Evolutionary conservation across 1,140 invertebrate genomes (phyloP), one percentile per base, ranked within the genome.

Genomic region (Stegodyphus mimosarum): DNA sequence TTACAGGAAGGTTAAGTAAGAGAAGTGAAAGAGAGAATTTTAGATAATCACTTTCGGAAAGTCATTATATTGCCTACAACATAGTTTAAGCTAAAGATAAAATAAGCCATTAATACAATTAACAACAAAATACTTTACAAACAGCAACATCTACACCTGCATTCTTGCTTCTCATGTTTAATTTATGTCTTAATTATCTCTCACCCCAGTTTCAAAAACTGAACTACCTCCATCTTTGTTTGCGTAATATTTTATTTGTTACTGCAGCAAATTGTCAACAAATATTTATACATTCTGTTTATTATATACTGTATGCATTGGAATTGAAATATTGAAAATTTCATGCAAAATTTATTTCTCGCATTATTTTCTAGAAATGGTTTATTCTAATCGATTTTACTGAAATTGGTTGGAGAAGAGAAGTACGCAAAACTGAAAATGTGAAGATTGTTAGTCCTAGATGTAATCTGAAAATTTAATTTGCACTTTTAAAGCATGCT

Each of bases 121-220:
- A 78, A 78, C 51, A 78, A 78, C 18, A 17, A n/a, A n/a, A 69
- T 18, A 50, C 63, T 78, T 69, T 52, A 53, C 49, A 78, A 78
- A 69, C 64, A 78, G 10, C 50, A 15, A 17, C 11, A 13, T 52
- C 9, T 77, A 77, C 18, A 67, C 11, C 6, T 17, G n/a, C 64
- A 13, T 15, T 69, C 64, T 69, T 78, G 11, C 11, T 78, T 69
- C n/a, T 64, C 9, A n/a, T 78, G 76, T 69, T 78, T 78, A 78
- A 78, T 78, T 78, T 78, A 69, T 78, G 66, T 69, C 76, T 78
- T 78, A 78, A 78, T 78, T 78, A 78, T 69, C 63, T 78, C 50
- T 78, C n/a, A 7, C 11, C 9, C n/a, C 63, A 18, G 66, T 48
- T 53, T 48, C 51, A 53, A 78, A 67, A 69, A 78, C n/a, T 15